These are phyloP conservation scores for Chaetodon trifasciatus DNA, from an alignment of 2,797 vertebrate species.

Conservation along the genomic window DNA sequence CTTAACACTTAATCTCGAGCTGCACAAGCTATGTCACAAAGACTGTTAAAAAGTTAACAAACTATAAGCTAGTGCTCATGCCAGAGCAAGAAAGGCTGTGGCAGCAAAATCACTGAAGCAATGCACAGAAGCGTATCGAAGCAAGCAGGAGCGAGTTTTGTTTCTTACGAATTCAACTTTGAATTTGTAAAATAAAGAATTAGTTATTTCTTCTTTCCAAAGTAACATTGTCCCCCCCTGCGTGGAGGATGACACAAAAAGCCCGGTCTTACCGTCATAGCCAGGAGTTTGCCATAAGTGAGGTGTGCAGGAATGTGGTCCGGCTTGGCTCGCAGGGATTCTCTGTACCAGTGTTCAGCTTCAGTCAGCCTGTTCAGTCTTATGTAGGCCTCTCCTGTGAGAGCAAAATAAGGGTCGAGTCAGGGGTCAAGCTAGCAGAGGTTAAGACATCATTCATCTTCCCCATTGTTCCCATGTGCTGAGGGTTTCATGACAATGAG, in stretches of 20 bases:
- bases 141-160: neutral
- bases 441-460: slow-evolving; percentile 70
- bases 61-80: too few relatives aligned
- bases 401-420: slow-evolving; percentile 46
- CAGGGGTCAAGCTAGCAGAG: slow-evolving; percentile 67
- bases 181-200: too few relatives aligned
- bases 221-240: neutral
- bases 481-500: slow-evolving; percentile 45
- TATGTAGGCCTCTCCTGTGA: slow-evolving; percentile 96
- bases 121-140: neutral
- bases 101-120: too few relatives aligned
- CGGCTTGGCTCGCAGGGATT: slow-evolving; percentile 94
- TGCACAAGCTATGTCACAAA: too few relatives aligned
- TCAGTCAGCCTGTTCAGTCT: slow-evolving; percentile 92
- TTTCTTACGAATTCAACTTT: neutral
- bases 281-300: slow-evolving; percentile 96
- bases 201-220: neutral
- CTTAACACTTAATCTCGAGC: too few relatives aligned
- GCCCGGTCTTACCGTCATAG: slow-evolving; percentile 90
- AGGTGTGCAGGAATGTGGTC: slow-evolving; percentile 99
- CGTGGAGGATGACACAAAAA: neutral
- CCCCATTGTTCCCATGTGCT: slow-evolving; percentile 46
- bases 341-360: slow-evolving; percentile 95
- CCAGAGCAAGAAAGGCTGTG: too few relatives aligned
- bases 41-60: too few relatives aligned